A percentile compares a stretch with the other conserved stretches of the same genome.
Conservation (phyloP, 1,140 invertebrate species). For the Aphidius ervi region DNA sequence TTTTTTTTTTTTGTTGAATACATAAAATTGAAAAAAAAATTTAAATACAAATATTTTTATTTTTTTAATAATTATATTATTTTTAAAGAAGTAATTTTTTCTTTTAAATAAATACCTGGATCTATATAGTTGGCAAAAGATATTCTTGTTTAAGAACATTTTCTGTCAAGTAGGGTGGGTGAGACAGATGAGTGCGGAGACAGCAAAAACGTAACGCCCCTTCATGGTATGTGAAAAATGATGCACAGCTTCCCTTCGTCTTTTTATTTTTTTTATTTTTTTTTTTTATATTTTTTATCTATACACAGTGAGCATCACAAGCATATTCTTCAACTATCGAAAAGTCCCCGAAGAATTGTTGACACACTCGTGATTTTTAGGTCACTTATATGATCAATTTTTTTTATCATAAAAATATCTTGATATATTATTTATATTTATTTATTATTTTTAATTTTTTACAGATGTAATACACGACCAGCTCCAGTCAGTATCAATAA, state of each 20-base stretch:
- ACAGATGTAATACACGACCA: slow-evolving; percentile 26
- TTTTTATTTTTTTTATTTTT: background rate
- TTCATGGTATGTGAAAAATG: slow-evolving; percentile 53
- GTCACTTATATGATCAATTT: slow-evolving; percentile 20
- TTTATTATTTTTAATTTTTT: slow-evolving; percentile 6
- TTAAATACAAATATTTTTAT: background rate
- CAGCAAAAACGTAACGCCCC: slow-evolving; percentile 50
- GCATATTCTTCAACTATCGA: slow-evolving; percentile 20
- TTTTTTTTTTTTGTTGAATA: background rate
- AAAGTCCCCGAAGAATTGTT: slow-evolving; percentile 45
- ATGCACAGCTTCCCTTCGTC: slow-evolving; percentile 40
- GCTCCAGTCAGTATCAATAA: slow-evolving; percentile 40
- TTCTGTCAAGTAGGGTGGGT: slow-evolving; percentile 40
- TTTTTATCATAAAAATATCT: background rate
- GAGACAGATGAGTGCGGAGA: slow-evolving; percentile 33
- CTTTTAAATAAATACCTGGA: slow-evolving; percentile 8
- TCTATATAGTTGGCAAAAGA: slow-evolving; percentile 39
- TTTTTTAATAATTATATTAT: background rate
- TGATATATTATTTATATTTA: slow-evolving; percentile 7
- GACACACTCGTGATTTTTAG: slow-evolving; percentile 22
- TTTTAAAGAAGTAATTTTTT: background rate
- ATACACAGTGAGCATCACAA: slow-evolving; percentile 4
- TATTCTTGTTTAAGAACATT: slow-evolving; percentile 53
- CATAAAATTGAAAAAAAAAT: background rate
- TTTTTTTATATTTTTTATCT: background rate